Base-by-base conservation (phyloP, 1,140 invertebrate species). In the Hormaphis cornu region DNA sequence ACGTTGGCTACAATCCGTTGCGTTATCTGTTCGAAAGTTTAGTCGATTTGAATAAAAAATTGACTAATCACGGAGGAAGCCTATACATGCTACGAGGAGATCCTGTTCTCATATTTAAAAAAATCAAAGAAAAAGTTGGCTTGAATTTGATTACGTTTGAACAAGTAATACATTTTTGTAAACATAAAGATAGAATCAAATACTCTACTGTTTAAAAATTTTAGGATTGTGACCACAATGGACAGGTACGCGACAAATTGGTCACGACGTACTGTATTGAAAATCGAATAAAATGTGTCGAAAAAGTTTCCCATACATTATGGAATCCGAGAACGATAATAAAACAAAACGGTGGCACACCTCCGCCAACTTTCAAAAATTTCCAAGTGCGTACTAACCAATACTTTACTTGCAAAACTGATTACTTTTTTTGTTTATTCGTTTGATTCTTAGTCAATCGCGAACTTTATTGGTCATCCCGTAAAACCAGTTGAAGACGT, bases 361-460 rank as follows among this genome's bases (percentile, higher is more conserved):
- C 87, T 8, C 88, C 88, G 2, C 77, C 89, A 1, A 89, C 87
- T 0, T 89, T 87, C 75, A 83, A 87, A 74, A 84, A 87, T 80
- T 89, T 89, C 74, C 78, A 87, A 77, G 84, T 85, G 71, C 77
- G 76, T 75, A 9, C 69, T 69, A 22, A 42, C 70, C 42, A 22
- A 56, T 42, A 42, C 18, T 42, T n/a, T 5, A 18, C 8, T 20
- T n/a, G 6, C 1, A 16, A 28, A 28, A n/a, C n/a, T 52, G 10
- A 18, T 30, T 53, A 10, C 3, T 4, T 28, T 14, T 52, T 8
- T 3, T 10, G 18, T 53, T 2, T 30, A 0, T 26, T 44, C 42
- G 61, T 8, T 3, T 10, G 18, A 30, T 2, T 30, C 1, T 26
- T 44, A 61, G 61, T 22, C 14, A 9, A 33, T 18, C n/a, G 42